Percentiles rank a stretch among this genome's conserved stretches.
phyloP scores from a whole-genome alignment of 2,113 vertebrate genomes.

The Prochilodus magdalenae region DNA sequence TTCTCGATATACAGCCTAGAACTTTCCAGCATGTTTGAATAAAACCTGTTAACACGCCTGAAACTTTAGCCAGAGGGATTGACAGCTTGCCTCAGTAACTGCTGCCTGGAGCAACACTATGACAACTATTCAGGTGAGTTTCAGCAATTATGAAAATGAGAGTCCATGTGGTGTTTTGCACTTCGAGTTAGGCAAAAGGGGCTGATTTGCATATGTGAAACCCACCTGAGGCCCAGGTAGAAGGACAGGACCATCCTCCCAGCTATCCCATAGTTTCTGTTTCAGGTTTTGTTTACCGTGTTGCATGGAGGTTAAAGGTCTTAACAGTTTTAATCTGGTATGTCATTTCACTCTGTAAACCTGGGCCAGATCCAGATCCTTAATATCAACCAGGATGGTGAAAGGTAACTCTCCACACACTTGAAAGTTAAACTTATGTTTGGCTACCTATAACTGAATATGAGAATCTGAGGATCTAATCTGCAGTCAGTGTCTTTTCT shows the following conservation, averaged over 20 bases:
- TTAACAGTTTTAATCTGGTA: no score
- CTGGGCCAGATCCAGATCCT: no score
- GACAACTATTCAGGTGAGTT: not conserved
- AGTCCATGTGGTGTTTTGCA: not conserved
- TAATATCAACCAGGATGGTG: no score
- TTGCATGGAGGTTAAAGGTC: not conserved
- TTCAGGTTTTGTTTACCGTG: not conserved
- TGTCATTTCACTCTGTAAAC: no score
- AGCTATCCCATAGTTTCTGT: not conserved
- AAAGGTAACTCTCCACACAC: no score
- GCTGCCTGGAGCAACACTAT: slow-evolving; percentile 20
- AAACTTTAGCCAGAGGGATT: slow-evolving; percentile 24
- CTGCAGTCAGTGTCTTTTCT: not conserved
- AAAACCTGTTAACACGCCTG: not conserved
- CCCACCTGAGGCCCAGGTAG: not conserved
- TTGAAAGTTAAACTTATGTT: no score
- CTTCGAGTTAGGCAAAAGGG: slow-evolving; percentile 9
- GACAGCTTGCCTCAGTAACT: not conserved
- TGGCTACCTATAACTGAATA: no score
- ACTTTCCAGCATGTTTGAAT: slow-evolving; percentile 1
- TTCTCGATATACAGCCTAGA: not conserved
- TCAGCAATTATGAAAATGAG: slow-evolving; percentile 41
- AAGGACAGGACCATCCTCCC: not conserved
- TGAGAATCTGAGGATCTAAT: no score
- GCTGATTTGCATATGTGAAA: slow-evolving; percentile 31